Conservation (phyloP, 2,113 vertebrate species). For the Prionailurus viverrinus region DNA sequence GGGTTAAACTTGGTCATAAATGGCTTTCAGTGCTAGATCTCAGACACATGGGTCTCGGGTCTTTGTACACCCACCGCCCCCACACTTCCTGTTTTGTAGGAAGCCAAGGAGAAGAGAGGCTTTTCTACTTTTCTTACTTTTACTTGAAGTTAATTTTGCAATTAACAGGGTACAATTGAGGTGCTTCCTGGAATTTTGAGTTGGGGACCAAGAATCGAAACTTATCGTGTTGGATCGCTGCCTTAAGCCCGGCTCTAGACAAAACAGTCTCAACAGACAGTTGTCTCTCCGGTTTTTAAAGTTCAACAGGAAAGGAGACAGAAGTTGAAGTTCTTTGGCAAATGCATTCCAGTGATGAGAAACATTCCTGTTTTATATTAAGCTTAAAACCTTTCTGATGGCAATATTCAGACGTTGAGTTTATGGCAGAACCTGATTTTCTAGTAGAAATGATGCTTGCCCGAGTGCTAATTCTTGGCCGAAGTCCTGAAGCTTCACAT, state of each 20-base stretch:
- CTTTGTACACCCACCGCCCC: background rate
- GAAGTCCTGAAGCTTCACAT: conserved; percentile 6
- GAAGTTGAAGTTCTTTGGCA: conserved; percentile 77
- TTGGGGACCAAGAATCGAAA: background rate
- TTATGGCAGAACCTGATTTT: conserved; percentile 52
- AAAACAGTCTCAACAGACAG: conserved; percentile 70
- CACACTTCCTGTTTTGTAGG: background rate
- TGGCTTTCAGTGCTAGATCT: background rate
- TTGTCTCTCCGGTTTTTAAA: conserved; percentile 74
- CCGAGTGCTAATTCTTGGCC: conserved; percentile 32
- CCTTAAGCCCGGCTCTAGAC: conserved; percentile 52
- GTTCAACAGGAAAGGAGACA: conserved; percentile 82
- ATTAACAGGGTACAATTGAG: background rate
- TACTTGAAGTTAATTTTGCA: background rate
- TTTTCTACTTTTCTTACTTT: conserved; percentile 35
- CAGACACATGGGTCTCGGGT: background rate
- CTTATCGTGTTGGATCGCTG: background rate
- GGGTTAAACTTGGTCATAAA: background rate
- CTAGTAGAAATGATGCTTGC: background rate
- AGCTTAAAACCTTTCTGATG: conserved; percentile 52
- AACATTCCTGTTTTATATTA: conserved; percentile 52
- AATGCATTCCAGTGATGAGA: conserved; percentile 52
- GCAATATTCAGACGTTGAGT: conserved; percentile 26
- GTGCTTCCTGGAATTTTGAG: conserved; percentile 30
- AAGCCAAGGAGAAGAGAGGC: background rate